Evolutionary conservation across 1,140 invertebrate species (phyloP), one percentile per base, ranked within the genome.

Genomic region (Chionoecetes opilio): DNA sequence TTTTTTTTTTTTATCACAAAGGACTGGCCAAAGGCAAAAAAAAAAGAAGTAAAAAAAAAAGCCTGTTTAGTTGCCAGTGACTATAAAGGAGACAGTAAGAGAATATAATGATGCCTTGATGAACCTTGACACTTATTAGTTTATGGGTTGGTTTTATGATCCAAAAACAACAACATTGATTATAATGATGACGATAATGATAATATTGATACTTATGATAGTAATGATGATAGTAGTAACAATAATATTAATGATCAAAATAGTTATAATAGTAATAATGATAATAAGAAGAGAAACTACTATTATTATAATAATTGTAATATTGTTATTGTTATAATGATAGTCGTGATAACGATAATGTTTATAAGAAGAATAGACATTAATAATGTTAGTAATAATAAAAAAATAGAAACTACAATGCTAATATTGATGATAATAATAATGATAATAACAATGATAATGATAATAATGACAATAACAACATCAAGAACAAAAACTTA

Each of bases 381-480:
- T 34, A 88, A 35, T 34, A 88, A 35, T 34, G 26, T 6, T 34
- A 88, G 14, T 34, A 35, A 35, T 34, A 88, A 35, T 34, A 88
- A 35, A 8, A 35, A 8, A 35, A 88, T 34, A 35, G 35, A 8
- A 35, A 88, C 35, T 32, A 88, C 35, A 88, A 88, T 34, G 26
- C 11, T 88, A 88, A 35, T 88, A 88, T 32, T 88, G 26, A 88
- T 90, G 26, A 90, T 90, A 90, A 87, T 87, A 34, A 87, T 87
- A 87, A 87, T 90, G 11, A 90, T 90, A 90, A 90, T 29, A 90
- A 46, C n/a, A 90, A 46, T 90, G 46, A 46, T 38, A 90, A 5
- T 46, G 46, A 14, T 38, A 90, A 38, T 46, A 46, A 38, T 46
- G 46, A 38, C 29, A 90, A 6, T 26, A 90, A 38, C 41, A 90